Conservation (phyloP, 2,797 vertebrate species). For the Spea hammondii region DNA sequence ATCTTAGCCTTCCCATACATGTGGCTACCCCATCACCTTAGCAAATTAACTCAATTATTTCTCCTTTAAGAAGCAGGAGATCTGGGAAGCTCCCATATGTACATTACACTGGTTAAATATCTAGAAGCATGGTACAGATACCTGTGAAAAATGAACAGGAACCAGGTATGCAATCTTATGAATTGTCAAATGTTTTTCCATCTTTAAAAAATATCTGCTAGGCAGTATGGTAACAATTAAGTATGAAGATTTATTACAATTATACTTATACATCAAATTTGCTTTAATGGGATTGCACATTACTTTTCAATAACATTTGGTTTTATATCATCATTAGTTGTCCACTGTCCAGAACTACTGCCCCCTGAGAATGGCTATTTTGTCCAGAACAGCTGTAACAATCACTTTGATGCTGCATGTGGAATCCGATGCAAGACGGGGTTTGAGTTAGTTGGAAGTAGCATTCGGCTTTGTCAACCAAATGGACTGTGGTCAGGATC, state of each 20-base stretch:
- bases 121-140: too few species aligned
- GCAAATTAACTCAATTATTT: too few species aligned
- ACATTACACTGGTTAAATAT: too few species aligned
- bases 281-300: constrained; percentile 31
- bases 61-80: too few species aligned
- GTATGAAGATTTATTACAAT: neutral
- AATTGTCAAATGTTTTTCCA: too few species aligned
- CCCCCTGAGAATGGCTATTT: constrained; percentile 92
- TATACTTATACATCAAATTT: neutral
- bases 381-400: constrained; percentile 89
- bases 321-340: constrained; percentile 67
- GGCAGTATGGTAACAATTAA: neutral
- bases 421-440: constrained; percentile 86
- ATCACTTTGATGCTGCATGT: constrained; percentile 90
- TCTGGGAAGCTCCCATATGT: too few species aligned
- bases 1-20: too few species aligned
- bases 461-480: constrained; percentile 87
- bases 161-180: too few species aligned
- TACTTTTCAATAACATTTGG: constrained; percentile 28
- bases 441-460: constrained; percentile 86
- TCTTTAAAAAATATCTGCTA: neutral
- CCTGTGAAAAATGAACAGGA: too few species aligned
- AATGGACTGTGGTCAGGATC: constrained; percentile 87
- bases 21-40: too few species aligned
- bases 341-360: constrained; percentile 79